These are phyloP conservation scores for Sphaerophoria taeniata DNA, from an alignment of 2,888 invertebrate species.

Conservation along the genomic window DNA sequence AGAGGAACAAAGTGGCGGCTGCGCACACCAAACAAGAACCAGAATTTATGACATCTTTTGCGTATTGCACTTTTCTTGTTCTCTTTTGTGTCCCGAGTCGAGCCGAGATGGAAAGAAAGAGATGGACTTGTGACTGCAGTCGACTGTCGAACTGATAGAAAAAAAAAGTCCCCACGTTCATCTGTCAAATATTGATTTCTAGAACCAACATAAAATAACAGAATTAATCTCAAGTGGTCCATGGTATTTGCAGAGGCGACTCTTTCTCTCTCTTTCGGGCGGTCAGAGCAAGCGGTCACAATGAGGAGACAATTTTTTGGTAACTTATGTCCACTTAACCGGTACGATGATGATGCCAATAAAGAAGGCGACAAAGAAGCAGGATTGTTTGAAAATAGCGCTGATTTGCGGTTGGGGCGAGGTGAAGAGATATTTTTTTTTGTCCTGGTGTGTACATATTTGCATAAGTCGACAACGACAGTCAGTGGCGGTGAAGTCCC, in stretches of 20 bases:
- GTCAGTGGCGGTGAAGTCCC: conserved; percentile 30
- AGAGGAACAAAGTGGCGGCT: conserved; percentile 55
- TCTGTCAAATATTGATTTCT: conserved; percentile 74
- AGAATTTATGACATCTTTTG: conserved; percentile 68
- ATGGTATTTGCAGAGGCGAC: conserved; percentile 69
- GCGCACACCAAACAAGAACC: conserved; percentile 70
- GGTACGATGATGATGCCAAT: conserved; percentile 72
- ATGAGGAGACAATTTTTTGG: conserved; percentile 74
- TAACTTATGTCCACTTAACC: conserved; percentile 74
- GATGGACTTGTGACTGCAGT: too few species aligned
- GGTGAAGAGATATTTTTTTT: background rate
- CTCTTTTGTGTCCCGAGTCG: background rate
- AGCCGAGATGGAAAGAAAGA: background rate
- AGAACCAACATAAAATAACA: conserved; percentile 73
- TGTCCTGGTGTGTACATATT: conserved; percentile 31
- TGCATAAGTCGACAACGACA: conserved; percentile 53
- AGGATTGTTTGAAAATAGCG: conserved; percentile 34
- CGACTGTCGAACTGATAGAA: conserved; percentile 6
- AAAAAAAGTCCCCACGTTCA: conserved; percentile 45
- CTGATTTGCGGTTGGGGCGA: conserved; percentile 37
- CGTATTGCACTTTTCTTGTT: conserved; percentile 60
- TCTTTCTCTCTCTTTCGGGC: conserved; percentile 33
- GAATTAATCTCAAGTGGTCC: conserved; percentile 74
- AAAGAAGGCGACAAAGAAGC: conserved; percentile 73
- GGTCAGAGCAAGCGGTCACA: conserved; percentile 47